phyloP scores from a whole-genome alignment of 1,140 invertebrate genomes.

The Euwallacea similis region DNA sequence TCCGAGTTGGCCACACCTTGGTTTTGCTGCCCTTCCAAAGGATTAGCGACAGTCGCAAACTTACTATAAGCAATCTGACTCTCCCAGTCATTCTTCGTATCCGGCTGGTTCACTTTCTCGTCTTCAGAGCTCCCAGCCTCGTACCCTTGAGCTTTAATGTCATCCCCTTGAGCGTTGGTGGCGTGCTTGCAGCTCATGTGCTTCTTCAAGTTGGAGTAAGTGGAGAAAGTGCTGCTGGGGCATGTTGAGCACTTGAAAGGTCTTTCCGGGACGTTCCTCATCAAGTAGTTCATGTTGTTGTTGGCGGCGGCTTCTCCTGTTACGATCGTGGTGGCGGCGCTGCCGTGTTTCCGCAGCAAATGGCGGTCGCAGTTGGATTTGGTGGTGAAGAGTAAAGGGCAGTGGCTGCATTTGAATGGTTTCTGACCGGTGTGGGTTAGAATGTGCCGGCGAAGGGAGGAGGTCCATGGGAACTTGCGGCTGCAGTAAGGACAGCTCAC shows the following conservation, averaged over 20 bases:
- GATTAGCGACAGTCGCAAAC: slow-evolving; percentile 17
- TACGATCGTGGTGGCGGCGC: slow-evolving; percentile 50
- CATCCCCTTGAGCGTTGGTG: slow-evolving; percentile 53
- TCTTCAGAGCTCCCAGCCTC: slow-evolving; percentile 56
- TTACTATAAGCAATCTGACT: slow-evolving; percentile 37
- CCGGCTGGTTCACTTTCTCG: slow-evolving; percentile 50
- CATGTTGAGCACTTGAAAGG: slow-evolving; percentile 84
- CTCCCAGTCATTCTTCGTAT: slow-evolving; percentile 42
- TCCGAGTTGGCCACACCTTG: slow-evolving; percentile 57
- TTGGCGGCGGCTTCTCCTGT: slow-evolving; percentile 47
- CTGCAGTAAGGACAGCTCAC: slow-evolving; percentile 90
- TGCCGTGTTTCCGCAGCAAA: slow-evolving; percentile 84
- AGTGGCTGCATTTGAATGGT: slow-evolving; percentile 91
- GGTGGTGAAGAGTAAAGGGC: slow-evolving; percentile 90
- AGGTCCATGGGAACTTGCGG: slow-evolving; percentile 94
- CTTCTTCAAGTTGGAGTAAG: slow-evolving; percentile 76
- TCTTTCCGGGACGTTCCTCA: slow-evolving; percentile 74
- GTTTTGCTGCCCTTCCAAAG: slow-evolving; percentile 30
- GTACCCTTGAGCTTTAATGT: slow-evolving; percentile 53
- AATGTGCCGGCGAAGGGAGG: slow-evolving; percentile 88
- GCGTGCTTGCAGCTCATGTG: slow-evolving; percentile 73
- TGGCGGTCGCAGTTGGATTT: slow-evolving; percentile 97
- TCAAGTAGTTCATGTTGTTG: slow-evolving; percentile 54
- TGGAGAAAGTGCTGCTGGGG: slow-evolving; percentile 83
- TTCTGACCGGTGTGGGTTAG: slow-evolving; percentile 95